Base-by-base conservation (phyloP, 2,113 vertebrate species). In the Mohoua ochrocephala region DNA sequence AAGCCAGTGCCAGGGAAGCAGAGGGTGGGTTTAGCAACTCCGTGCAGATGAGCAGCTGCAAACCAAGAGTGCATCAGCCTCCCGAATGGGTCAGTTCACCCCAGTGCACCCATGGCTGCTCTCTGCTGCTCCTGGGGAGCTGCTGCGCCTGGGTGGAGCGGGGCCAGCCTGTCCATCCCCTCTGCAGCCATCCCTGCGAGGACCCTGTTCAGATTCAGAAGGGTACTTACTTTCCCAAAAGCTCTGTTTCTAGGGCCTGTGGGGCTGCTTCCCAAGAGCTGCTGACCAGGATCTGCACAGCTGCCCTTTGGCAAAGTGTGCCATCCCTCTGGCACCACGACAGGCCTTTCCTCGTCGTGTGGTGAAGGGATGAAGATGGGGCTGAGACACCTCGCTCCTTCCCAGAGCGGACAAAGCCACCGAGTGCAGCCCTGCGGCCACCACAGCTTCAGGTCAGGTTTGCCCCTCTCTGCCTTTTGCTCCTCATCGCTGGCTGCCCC, bases 321-420 rank as follows among this genome's bases (percentile, higher is more conserved):
- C 5, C 11, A 3, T 37, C 18, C 52, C 56, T 47, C 56, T 35
- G 56, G 57, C 35, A 75, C 8, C 18, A 2, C 3, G 2, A 31
- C n/a, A 57, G 19, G 20, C 33, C 69, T 78, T 61, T 54, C 27
- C 2, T 30, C 19, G 37, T 18, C 4, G 2, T 7, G 10, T 21
- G 7, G 21, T 26, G 33, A 89, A 52, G 35, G 19, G 56, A 60
- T 13, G 33, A 84, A 67, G 56, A 63, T 19, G 16, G 18, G 33
- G 11, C 35, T 63, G 78, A 71, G 35, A 39, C 9, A 68, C 12
- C 56, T 52, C 47, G 20, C 20, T 79, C n/a, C 41, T 84, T 73
- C 53, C 23, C 7, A 1, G 13, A n/a, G 37, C 0, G 0, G 52
- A 20, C 0, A 7, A 89, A 75, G 50, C 18, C 5, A 6, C 31